These are phyloP conservation scores for Metalampra italica DNA, from an alignment of 2,888 invertebrate genomes.

Conservation along the genomic window DNA sequence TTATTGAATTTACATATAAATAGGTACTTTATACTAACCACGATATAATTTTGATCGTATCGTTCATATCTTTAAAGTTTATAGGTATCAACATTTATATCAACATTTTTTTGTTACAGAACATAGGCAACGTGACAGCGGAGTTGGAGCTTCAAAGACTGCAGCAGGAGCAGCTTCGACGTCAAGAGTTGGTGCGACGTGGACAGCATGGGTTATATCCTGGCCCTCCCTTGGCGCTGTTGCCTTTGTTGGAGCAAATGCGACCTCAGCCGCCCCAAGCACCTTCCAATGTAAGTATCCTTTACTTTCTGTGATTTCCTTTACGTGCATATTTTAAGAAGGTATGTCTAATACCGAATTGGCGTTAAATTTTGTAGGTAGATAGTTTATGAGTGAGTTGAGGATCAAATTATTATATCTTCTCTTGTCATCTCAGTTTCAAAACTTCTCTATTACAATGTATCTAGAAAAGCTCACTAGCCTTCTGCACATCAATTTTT, in stretches of 20 bases:
- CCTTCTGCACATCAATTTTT: no score
- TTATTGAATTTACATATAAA: no score
- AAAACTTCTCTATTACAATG: no score
- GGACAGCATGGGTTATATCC: conserved; percentile 69
- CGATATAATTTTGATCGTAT: no score
- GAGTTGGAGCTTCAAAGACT: conserved; percentile 84
- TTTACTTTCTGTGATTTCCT: background rate
- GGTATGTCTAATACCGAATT: no score
- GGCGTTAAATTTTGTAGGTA: no score
- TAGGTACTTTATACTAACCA: no score
- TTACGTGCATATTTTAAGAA: background rate
- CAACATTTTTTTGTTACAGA: conserved; percentile 51
- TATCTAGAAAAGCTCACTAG: no score
- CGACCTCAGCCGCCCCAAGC: conserved; percentile 60
- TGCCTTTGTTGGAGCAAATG: conserved; percentile 85
- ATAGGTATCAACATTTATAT: background rate
- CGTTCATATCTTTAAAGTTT: no score
- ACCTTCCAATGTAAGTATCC: conserved; percentile 55
- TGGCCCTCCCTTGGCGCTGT: conserved; percentile 82
- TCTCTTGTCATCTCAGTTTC: no score
- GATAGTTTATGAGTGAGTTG: no score
- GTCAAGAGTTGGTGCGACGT: conserved; percentile 74
- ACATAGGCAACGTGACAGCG: conserved; percentile 65
- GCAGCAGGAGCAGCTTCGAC: conserved; percentile 81
- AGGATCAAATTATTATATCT: no score